Evolutionary conservation across 2,113 vertebrate genomes (phyloP), one percentile per base, ranked within the genome.

Genomic region (Gila orcuttii): DNA sequence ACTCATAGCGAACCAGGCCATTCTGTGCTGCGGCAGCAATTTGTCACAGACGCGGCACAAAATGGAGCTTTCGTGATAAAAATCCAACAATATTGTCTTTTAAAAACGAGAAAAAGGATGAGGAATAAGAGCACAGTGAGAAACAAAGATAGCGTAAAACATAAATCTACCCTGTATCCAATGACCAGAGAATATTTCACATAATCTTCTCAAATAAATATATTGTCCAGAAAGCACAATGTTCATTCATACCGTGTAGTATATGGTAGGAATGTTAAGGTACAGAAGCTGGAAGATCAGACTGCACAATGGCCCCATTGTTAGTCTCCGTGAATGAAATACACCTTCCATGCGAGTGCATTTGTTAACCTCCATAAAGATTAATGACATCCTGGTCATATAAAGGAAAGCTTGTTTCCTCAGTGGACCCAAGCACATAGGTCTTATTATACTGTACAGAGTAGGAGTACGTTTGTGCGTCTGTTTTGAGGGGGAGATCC

Each of bases 281-380:
- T 28, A 85, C 28, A 45, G 21, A 69, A 2, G 33, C 13, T 59
- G 68, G 85, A 39, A 71, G 52, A 60, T 80, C 45, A 69, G 91
- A 88, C 77, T 82, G 81, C 87, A 93, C 93, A 93, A 93, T 91
- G 91, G 90, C 89, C 91, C 91, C 92, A 92, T 93, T 94, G 92
- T 94, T 82, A 87, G 78, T 79, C 92, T 87, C 92, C 57, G 86
- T 90, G 86, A 86, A 89, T 92, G 92, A 94, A 94, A 94, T 93
- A 93, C 91, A 93, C 92, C 93, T 91, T 93, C 92, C 89, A 88
- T 87, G 90, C 84, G 59, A 94, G 90, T 87, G 89, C 89, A 94
- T 95, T 93, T 93, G 92, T 94, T 92, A 92, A 93, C 91, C 93
- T 92, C 90, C 78, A 85, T 89, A 89, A 87, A 93, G 93, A 94